phyloP scores from a whole-genome alignment of 2,797 vertebrate species.

The Alcedo atthis region DNA sequence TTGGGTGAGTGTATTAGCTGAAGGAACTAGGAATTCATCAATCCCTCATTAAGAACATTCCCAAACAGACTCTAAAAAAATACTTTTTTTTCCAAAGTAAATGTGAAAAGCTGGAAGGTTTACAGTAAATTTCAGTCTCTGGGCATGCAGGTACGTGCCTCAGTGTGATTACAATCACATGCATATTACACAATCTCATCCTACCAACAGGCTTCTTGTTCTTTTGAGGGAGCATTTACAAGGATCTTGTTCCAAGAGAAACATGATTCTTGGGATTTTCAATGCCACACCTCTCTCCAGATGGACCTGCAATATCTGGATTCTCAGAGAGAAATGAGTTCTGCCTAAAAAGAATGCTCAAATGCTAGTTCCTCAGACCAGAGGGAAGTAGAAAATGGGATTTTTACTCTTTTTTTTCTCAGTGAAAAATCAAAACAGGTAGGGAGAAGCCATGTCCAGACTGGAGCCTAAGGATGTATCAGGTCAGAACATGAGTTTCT shows the following conservation, averaged over 20 bases:
- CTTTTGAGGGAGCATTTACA: conserved; percentile 58
- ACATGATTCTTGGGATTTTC: conserved; percentile 18
- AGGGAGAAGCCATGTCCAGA: neutral
- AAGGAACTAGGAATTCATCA: neutral
- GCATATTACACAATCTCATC: conserved; percentile 41
- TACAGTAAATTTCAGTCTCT: neutral
- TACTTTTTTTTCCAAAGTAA: neutral
- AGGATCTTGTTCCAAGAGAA: conserved; percentile 44
- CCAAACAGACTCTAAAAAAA: no score
- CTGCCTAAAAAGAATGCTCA: neutral
- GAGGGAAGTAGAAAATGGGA: neutral
- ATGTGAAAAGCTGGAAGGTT: neutral
- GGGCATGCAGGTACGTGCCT: conserved; percentile 51
- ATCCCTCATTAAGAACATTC: neutral
- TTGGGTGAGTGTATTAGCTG: neutral
- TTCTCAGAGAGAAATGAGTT: neutral
- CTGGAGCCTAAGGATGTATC: rapidly evolving
- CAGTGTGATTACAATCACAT: conserved; percentile 36
- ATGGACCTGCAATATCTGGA: neutral
- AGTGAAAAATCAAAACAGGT: neutral
- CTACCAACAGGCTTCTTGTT: neutral
- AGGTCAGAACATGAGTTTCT: neutral
- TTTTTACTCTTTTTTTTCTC: neutral
- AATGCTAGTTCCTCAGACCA: neutral
- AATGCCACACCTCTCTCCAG: conserved; percentile 36